These are phyloP conservation scores for Prinia subflava DNA, from an alignment of 2,113 vertebrate genomes.

Conservation along the genomic window DNA sequence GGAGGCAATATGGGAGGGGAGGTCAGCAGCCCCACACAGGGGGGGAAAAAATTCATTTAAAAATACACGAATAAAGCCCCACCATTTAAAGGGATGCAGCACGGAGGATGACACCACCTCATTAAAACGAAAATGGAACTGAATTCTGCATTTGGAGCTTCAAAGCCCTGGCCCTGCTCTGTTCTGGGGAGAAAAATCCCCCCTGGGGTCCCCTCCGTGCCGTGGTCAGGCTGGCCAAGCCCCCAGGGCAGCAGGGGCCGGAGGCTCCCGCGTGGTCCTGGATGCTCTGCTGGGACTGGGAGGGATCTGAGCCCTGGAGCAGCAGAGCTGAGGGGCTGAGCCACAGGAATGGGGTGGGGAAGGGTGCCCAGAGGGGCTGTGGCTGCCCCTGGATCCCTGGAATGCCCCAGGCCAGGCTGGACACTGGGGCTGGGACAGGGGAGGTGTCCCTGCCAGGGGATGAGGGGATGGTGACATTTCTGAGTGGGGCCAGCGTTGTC, in stretches of 20 bases:
- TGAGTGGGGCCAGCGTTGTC: too few species aligned
- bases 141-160: not conserved
- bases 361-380: not conserved
- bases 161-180: not conserved
- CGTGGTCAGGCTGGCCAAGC: not conserved
- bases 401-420: not conserved
- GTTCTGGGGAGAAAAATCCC: not conserved
- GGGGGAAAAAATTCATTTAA: not conserved
- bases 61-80: not conserved
- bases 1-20: not conserved
- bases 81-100: not conserved
- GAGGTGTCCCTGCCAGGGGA: not conserved
- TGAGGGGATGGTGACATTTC: too few species aligned
- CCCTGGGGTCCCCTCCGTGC: fast-evolving
- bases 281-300: not conserved
- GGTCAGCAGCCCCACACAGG: not conserved
- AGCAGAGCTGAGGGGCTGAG: not conserved
- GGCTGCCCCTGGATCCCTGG: too few species aligned
- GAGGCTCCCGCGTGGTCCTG: not conserved
- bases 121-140: not conserved
- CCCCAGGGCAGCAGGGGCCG: not conserved
- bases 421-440: fast-evolving
- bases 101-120: not conserved
- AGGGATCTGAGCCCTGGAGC: not conserved
- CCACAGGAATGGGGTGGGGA: not conserved